These are phyloP conservation scores for Phataginus tricuspis DNA, from an alignment of 2,797 vertebrate genomes.

Conservation along the genomic window DNA sequence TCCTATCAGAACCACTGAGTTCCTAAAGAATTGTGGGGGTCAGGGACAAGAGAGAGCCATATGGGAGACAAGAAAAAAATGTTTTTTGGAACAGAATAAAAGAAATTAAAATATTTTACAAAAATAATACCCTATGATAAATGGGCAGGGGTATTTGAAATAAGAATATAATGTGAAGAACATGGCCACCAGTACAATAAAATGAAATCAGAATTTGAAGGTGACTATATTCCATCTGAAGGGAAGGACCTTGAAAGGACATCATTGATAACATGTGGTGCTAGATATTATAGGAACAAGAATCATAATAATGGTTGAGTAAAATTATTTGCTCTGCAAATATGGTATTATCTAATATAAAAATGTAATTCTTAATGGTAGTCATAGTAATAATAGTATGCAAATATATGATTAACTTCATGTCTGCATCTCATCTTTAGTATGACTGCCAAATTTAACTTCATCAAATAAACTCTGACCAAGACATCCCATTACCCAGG, in stretches of 20 bases:
- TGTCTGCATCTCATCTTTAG: not conserved
- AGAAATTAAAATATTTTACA: not conserved
- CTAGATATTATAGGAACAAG: not conserved
- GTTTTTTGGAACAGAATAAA: not conserved
- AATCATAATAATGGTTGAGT: not conserved
- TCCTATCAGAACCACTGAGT: not conserved
- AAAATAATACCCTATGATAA: not conserved
- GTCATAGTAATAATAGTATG: not conserved
- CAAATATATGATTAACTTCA: not conserved
- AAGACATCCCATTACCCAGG: not conserved
- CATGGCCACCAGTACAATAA: not conserved
- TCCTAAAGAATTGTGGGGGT: not conserved
- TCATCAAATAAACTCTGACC: not conserved
- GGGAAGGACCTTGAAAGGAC: not conserved
- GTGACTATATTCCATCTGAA: not conserved
- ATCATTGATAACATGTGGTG: not conserved
- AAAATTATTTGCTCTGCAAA: not conserved
- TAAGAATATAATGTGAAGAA: not conserved
- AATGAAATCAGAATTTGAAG: not conserved
- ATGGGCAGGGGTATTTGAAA: not conserved
- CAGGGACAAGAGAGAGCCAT: not conserved
- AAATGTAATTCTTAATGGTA: not conserved
- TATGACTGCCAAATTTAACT: not conserved
- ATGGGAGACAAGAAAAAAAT: not conserved
- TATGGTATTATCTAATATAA: not conserved